These are phyloP conservation scores for Scartelaos histophorus DNA, from an alignment of 2,113 vertebrate genomes.

Conservation along the genomic window DNA sequence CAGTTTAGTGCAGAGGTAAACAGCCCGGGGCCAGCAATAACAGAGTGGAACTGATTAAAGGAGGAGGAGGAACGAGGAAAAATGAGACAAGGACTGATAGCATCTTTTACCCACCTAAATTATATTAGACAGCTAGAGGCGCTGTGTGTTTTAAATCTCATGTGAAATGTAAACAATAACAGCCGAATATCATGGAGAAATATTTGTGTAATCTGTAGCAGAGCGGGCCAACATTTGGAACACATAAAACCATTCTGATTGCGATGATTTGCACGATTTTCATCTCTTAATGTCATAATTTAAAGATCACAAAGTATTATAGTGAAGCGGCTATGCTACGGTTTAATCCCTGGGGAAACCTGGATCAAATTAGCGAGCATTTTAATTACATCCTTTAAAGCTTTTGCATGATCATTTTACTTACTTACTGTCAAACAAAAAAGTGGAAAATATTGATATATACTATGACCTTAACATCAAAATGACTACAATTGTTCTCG, in stretches of 20 bases:
- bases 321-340: not conserved
- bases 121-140: constrained; percentile 67
- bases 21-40: constrained; percentile 69
- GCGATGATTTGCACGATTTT: constrained; percentile 13
- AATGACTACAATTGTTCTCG: constrained; percentile 2
- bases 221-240: not conserved
- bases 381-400: constrained; percentile 2
- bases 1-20: constrained; percentile 69
- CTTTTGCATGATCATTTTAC: not conserved
- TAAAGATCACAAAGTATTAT: constrained; percentile 4
- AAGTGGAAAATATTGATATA: constrained; percentile 1
- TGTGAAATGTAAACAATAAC: constrained; percentile 58
- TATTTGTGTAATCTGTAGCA: constrained; percentile 25
- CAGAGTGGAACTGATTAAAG: constrained; percentile 73
- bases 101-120: constrained; percentile 72
- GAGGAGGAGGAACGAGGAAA: constrained; percentile 48
- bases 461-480: not conserved
- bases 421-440: not conserved
- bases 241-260: constrained; percentile 3
- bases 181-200: constrained; percentile 21
- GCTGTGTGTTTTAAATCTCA: constrained; percentile 37
- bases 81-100: constrained; percentile 72
- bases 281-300: constrained; percentile 8
- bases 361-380: constrained; percentile 1
- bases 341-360: not conserved